Evolutionary conservation across 2,113 vertebrate species (phyloP).

Genomic region (Oreochromis aureus): DNA sequence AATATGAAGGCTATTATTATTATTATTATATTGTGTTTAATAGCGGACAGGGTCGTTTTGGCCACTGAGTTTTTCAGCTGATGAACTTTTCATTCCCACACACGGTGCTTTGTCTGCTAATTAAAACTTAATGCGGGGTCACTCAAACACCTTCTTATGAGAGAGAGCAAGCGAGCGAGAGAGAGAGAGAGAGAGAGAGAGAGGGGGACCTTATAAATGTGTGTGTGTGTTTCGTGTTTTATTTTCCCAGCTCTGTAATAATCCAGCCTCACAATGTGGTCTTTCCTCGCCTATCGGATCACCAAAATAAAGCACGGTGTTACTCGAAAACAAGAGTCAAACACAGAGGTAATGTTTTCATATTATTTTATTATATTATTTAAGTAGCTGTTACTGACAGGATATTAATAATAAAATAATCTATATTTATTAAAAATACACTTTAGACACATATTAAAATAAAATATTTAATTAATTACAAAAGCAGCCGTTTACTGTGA

Average conservation of each 20-base stretch:
- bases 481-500: neutral
- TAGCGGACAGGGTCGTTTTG: neutral
- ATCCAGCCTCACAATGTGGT: neutral
- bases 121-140: slow-evolving; percentile 60
- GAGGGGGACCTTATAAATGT: neutral
- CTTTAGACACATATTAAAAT: neutral
- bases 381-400: neutral
- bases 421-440: neutral
- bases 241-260: neutral
- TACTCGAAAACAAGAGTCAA: neutral
- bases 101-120: slow-evolving; percentile 44
- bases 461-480: neutral
- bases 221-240: neutral
- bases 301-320: neutral
- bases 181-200: neutral
- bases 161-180: accelerated
- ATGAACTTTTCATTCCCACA: slow-evolving; percentile 24
- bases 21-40: neutral
- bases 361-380: neutral
- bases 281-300: neutral
- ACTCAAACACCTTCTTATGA: slow-evolving; percentile 7
- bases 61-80: neutral
- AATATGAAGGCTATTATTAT: neutral
- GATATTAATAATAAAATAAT: neutral
- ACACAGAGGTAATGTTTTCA: neutral